Evolutionary conservation across 2,113 vertebrate species (phyloP), one percentile per base, ranked within the genome.

Genomic region (Pseudopipra pipra): DNA sequence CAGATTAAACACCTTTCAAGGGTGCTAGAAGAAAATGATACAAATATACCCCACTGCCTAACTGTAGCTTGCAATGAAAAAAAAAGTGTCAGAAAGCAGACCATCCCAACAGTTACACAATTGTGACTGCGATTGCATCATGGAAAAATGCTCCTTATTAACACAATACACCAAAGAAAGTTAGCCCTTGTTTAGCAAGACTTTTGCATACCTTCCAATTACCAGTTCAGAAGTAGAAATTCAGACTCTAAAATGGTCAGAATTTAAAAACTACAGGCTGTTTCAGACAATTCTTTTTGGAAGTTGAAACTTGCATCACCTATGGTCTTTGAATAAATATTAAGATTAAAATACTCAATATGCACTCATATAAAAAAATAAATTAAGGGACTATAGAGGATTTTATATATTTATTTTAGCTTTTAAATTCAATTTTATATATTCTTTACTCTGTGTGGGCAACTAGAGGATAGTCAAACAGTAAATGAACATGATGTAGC

Each of bases 41-140:
- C 9, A 41, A 59, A 55, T 17, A 90, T 3, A 51, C 2, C 12
- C 13, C 49, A 54, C 0, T 43, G 16, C 1, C 1, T 43, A 52
- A 75, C 16, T 44, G 11, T 24, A 66, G 35, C 14, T 43, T 55
- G 27, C 30, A 72, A 30, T 13, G 9, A 74, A 95, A 89, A 63
- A 56, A 44, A 33, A 43, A 1, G 4, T 25, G 30, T 14, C 61
- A 85, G 11, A 75, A 72, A 75, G 35, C 39, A 82, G 21, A 67
- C 2, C 15, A 46, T 23, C 14, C 20, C 23, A 71, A 58, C 3
- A 82, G 22, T 23, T 71, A 78, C 0, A 2, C 14, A 31, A 46
- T 41, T 72, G 14, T 25, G 31, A 62, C 2, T 28, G 17, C 11
- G 35, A 58, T 27, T 79, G 28, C 5, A 61, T 8, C 19, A 84